Evolutionary conservation across 1,140 invertebrate species (phyloP), one percentile per base, ranked within the genome.

Genomic region (Conus betulinus): DNA sequence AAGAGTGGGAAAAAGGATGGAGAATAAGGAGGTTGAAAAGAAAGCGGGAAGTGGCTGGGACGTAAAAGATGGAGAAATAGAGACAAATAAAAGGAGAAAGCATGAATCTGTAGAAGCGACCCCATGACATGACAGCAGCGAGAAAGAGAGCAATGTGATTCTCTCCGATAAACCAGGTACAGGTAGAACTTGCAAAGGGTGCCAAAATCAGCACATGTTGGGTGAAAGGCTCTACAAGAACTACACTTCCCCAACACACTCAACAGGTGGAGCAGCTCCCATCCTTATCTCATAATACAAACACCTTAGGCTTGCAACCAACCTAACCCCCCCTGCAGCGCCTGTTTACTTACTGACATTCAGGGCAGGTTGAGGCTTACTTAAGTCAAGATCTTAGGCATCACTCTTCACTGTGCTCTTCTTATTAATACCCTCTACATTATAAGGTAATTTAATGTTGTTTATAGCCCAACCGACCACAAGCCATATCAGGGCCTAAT

Each of bases 1-100:
- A 52, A 83, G 81, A 83, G 81, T 27, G 39, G 39, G 39, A 27
- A 83, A 27, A 83, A 52, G 39, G 81, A 83, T 20, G 39, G 81
- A 83, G 81, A 83, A 8, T n/a, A 15, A 39, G 81, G 11, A 27
- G 27, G 78, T 11, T 25, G 57, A 60, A 15, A 15, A 15, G 57
- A 5, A 60, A 11, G 57, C 8, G 8, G 57, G 57, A 60, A 60
- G 57, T 60, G 57, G 57, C 0, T 60, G 57, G 57, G 57, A 60
- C 8, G 57, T 8, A 60, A 60, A 60, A 15, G 57, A 60, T 60
- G 57, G 57, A 60, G 57, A 60, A 15, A 60, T 8, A 15, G 57
- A 15, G 57, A 15, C 39, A 39, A 39, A 39, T 39, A 3, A 39
- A 39, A 39, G 39, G 39, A 39, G 39, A 39, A 39, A 39, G 39